phyloP scores from a whole-genome alignment of 2,888 invertebrate genomes.

The Dolichopus griseipennis region DNA sequence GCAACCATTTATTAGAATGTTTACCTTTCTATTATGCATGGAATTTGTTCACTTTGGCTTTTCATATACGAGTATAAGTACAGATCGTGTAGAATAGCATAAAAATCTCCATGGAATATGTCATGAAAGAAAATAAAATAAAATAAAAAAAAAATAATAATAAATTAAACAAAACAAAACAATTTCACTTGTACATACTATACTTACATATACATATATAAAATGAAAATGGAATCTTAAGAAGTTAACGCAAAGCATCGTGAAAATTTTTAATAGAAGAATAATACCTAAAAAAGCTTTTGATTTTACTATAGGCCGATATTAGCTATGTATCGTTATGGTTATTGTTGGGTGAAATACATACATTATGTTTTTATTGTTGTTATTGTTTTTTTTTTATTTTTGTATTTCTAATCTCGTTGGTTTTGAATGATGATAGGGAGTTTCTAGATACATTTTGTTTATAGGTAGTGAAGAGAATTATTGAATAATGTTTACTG shows the following conservation, averaged over 20 bases:
- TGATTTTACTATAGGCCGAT: neutral
- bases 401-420: no score
- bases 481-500: neutral
- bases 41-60: neutral
- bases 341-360: no score
- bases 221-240: neutral
- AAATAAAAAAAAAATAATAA: neutral
- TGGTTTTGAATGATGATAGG: no score
- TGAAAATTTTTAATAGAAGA: neutral
- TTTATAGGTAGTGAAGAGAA: neutral
- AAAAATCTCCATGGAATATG: neutral
- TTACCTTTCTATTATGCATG: constrained; percentile 1
- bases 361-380: no score
- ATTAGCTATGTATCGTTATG: neutral
- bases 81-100: neutral
- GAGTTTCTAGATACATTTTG: neutral
- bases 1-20: neutral
- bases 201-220: no score
- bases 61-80: neutral
- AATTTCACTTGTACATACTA: neutral
- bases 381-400: no score
- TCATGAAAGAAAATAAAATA: neutral
- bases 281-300: neutral
- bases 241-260: constrained; percentile 6
- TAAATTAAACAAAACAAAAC: neutral